Percentiles rank a stretch among this genome's conserved stretches.
Conservation (phyloP, 2,113 vertebrate species). For the Mugil cephalus region DNA sequence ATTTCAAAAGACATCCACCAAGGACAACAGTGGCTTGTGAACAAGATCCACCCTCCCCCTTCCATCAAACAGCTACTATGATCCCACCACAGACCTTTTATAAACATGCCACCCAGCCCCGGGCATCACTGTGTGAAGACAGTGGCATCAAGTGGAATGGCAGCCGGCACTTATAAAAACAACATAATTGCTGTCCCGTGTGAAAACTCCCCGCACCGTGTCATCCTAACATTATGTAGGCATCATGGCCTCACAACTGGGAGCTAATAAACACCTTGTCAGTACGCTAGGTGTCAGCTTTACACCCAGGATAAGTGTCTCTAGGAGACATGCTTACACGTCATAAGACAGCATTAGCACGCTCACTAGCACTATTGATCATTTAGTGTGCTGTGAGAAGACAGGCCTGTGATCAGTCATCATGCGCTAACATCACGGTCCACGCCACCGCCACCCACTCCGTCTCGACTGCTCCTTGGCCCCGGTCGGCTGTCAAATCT, state of each 20-base stretch:
- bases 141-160: constrained; percentile 43
- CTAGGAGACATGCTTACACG: constrained; percentile 58
- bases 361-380: constrained; percentile 49
- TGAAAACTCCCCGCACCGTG: constrained; percentile 52
- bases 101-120: constrained; percentile 44
- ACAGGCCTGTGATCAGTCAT: constrained; percentile 52
- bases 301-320: constrained; percentile 69
- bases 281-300: constrained; percentile 70
- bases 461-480: constrained; percentile 55
- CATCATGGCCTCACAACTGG: constrained; percentile 63
- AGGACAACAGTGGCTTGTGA: constrained; percentile 48
- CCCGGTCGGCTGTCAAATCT: constrained; percentile 44
- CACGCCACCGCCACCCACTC: constrained; percentile 58
- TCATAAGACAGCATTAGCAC: constrained; percentile 53
- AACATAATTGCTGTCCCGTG: constrained; percentile 71
- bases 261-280: constrained; percentile 82
- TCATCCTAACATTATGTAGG: constrained; percentile 44
- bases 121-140: constrained; percentile 19
- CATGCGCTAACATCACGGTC: constrained; percentile 30
- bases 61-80: constrained; percentile 45
- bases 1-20: constrained; percentile 34
- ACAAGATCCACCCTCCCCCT: constrained; percentile 18
- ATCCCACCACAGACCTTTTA: constrained; percentile 45
- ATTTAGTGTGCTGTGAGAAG: constrained; percentile 52
- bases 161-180: constrained; percentile 51